Percentiles rank a stretch among this genome's conserved stretches.
phyloP scores from a whole-genome alignment of 2,888 invertebrate genomes.

The Tetragonisca angustula region DNA sequence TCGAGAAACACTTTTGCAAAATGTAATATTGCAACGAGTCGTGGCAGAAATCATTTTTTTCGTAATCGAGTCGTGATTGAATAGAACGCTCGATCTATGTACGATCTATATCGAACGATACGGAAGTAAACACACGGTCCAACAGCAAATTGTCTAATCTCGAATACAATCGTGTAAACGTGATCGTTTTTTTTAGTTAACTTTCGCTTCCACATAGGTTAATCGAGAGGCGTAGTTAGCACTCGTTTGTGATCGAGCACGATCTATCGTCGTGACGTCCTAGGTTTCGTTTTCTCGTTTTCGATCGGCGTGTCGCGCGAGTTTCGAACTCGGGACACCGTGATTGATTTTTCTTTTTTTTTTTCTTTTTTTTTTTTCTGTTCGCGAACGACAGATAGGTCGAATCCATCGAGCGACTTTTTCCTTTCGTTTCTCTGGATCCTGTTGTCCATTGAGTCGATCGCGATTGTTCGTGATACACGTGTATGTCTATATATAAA shows the following conservation, averaged over 20 bases:
- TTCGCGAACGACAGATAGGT: not conserved
- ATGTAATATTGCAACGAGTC: fast-evolving
- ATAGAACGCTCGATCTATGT: conserved; percentile 36
- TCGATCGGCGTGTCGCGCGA: not conserved
- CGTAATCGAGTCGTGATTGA: conserved; percentile 53
- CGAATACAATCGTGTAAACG: not conserved
- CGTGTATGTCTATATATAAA: too few species aligned
- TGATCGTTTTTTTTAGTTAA: conserved; percentile 19
- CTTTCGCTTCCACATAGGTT: not conserved
- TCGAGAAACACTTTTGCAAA: not conserved
- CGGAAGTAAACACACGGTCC: not conserved
- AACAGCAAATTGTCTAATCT: not conserved
- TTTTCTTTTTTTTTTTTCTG: not conserved
- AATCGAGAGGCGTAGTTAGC: too few species aligned
- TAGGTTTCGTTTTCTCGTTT: not conserved
- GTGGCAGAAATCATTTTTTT: conserved; percentile 30
- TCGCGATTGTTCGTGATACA: not conserved
- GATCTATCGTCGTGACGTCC: not conserved
- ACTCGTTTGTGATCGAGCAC: not conserved
- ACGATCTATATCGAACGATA: not conserved
- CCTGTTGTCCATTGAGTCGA: conserved; percentile 3
- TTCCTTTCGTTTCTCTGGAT: not conserved
- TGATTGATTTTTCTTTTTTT: not conserved
- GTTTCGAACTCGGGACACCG: not conserved
- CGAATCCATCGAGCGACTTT: not conserved